Base-by-base conservation (phyloP, 2,113 vertebrate genomes). In the Cettia cetti region DNA sequence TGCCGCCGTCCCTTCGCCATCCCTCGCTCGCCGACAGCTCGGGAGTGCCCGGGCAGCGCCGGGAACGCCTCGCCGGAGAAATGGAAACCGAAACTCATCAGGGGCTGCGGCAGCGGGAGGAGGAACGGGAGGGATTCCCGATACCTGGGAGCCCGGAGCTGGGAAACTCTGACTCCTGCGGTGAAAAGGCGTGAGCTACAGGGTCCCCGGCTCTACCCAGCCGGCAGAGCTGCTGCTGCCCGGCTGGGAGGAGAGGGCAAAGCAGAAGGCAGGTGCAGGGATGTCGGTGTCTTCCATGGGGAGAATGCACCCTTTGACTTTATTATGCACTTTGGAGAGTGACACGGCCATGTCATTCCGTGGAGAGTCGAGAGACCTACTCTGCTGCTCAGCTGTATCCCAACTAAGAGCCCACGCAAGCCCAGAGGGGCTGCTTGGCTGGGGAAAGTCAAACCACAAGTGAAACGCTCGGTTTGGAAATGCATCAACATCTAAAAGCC, bases 11-110 rank as follows among this genome's bases (percentile, higher is more conserved):
- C 19, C 54, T 7, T 1, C 33, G 54, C 45, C 84, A 86, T 86
- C 64, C 10, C 23, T 33, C 27, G 26, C 5, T 57, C 8, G 76
- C 40, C 12, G 84, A 11, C 64, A 53, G 49, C 64, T 60, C 64
- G 45, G 64, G 39, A 86, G 54, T 20, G 72, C 15, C 64, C 28
- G 19, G 37, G 13, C 60, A 12, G 79, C 17, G 4, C 47, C 33
- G 6, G 47, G 13, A 74, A 16, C 9, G 37, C 18, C 21, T 47
- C 63, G 28, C 8, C 81, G 49, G 72, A 59, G 91, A 95, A 96
- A 64, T 33, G 63, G 45, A 15, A 96, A 80, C 85, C 88, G 95
- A 96, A 94, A 91, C 56, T 66, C 7, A 20, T 4, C 30, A 4
- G 27, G 1, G 8, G 39, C 72, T 4, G 61, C 39, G 28, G 44